phyloP scores from a whole-genome alignment of 2,888 invertebrate species.

The Muscina levida region DNA sequence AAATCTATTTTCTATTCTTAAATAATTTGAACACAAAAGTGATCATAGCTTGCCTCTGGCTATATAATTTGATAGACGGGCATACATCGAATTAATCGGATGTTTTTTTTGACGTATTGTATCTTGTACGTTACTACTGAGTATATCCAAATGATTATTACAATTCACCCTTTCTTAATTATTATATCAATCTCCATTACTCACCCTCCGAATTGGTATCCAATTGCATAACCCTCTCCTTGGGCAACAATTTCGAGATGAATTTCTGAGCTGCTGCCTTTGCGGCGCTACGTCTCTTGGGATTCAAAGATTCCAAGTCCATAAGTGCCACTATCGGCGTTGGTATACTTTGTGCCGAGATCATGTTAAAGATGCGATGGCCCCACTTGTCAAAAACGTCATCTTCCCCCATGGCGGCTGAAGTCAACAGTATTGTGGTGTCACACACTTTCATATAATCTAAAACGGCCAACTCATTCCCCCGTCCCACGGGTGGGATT shows the following conservation, averaged over 20 bases:
- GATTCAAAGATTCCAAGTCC: conserved; percentile 87
- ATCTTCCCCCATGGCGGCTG: conserved; percentile 83
- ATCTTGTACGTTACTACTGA: no score
- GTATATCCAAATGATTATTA: no score
- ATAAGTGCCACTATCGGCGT: conserved; percentile 88
- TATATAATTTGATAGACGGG: no score
- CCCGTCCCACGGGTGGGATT: conserved; percentile 86
- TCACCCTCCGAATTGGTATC: conserved; percentile 87
- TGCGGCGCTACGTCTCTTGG: conserved; percentile 85
- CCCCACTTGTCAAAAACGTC: conserved; percentile 90
- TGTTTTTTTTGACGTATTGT: no score
- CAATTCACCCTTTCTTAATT: no score
- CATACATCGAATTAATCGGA: no score
- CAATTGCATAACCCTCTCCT: conserved; percentile 89
- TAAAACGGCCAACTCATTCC: conserved; percentile 81
- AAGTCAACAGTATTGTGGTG: conserved; percentile 89
- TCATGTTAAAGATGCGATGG: conserved; percentile 86
- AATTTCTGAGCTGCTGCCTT: conserved; percentile 78
- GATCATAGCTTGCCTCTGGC: no score
- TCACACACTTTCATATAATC: conserved; percentile 94
- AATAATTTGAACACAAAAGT: no score
- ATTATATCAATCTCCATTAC: no score
- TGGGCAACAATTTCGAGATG: conserved; percentile 88
- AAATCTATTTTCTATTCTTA: no score
- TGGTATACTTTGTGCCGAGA: conserved; percentile 90